Conservation (phyloP, 2,797 vertebrate species). For the Myotis findleyi region DNA sequence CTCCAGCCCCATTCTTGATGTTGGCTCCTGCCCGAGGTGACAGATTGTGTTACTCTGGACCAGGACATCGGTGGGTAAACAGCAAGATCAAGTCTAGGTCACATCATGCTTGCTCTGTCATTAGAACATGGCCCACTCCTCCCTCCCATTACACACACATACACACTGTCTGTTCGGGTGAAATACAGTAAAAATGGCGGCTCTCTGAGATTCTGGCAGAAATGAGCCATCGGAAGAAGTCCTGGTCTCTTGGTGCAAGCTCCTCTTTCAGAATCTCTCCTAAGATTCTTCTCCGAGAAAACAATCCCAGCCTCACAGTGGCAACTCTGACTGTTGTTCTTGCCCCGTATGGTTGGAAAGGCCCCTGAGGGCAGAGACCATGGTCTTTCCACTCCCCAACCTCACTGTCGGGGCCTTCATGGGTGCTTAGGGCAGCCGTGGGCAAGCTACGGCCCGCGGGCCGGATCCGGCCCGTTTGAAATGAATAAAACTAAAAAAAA, state of each 20-base stretch:
- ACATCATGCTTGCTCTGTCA: constrained; percentile 67
- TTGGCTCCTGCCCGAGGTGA: constrained; percentile 83
- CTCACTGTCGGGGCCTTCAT: neutral
- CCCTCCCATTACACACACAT: neutral
- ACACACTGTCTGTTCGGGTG: neutral
- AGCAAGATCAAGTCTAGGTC: constrained; percentile 83
- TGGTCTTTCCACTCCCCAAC: neutral
- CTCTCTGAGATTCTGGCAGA: neutral
- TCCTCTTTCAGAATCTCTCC: neutral
- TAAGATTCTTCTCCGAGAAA: neutral
- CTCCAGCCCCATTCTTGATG: constrained; percentile 80
- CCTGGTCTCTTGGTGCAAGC: neutral
- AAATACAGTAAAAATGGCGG: neutral
- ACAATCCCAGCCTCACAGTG: neutral
- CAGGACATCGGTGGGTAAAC: constrained; percentile 68
- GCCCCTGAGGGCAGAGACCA: neutral
- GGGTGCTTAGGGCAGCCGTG: neutral
- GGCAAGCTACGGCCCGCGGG: no score
- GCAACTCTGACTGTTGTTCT: neutral
- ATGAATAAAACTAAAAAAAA: no score
- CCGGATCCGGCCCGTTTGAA: no score
- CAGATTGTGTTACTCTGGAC: constrained; percentile 78
- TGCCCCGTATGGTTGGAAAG: neutral
- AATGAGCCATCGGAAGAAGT: neutral
- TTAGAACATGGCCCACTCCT: constrained; percentile 48